Evolutionary conservation across 2,888 invertebrate species (phyloP), one percentile per base, ranked within the genome.

Genomic region (Ectemnius continuus): DNA sequence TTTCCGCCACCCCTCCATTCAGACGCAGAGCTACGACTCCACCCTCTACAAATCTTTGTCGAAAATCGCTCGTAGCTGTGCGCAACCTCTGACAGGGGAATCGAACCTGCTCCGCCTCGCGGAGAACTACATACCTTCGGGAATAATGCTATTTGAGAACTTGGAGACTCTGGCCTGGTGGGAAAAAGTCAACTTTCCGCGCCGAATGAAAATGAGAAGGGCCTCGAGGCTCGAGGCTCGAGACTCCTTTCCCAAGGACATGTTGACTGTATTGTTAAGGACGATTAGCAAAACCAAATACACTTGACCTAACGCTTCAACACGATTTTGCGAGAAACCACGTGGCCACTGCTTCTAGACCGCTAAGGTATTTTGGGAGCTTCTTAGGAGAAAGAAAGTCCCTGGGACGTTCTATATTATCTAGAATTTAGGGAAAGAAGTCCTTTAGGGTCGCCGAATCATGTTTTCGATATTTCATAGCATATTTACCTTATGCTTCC

Each of bases 1-100:
- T 62, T 62, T 72, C 36, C 48, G 72, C 78, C 76, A 74, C 78
- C 78, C 75, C 75, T 69, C 57, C 68, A 76, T 70, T 59, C 70
- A 60, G 57, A 45, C 20, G 64, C 56, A 66, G n/a, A 45, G 47
- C 59, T 52, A 1, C 36, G 26, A 14, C 52, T 46, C 23, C 6
- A 18, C 58, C 1, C 18, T 26, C 56, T 20, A 67, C 6, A 46
- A 62, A 63, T 60, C 66, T 68, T 61, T 67, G 48, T 48, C 20
- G 61, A 26, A 60, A 73, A 78, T 79, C 70, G 73, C 23, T 45
- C 28, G 11, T 23, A 80, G 80, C 80, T 78, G 72, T 16, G 52
- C 16, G 52, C 71, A 69, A 75, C 74, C 73, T 75, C 56, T 70
- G 71, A 78, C 67, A 57, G 70, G 74, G 58, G 65, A 58, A 61